Base-by-base conservation (phyloP, 2,797 vertebrate genomes). In the Prionace glauca region DNA sequence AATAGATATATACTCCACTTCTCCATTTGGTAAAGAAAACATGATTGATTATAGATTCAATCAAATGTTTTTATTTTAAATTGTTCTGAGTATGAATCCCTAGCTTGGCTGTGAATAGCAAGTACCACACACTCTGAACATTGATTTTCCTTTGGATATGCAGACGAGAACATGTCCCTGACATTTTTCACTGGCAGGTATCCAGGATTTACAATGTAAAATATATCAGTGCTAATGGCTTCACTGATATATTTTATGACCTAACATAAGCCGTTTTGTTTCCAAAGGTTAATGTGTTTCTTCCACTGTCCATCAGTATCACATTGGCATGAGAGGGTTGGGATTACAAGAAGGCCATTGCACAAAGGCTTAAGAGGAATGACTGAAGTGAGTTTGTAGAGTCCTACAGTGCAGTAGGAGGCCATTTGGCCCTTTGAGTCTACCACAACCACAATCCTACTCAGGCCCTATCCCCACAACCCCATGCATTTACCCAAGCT, bases 131-230 rank as follows among this genome's bases (percentile, higher is more conserved):
- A 0, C 56, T 95, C 45, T 72, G 45, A 1, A 41, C 69, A 29
- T 26, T 32, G 24, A 60, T 50, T 77, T 32, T 29, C 71, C 71
- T 95, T 20, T n/a, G 32, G 71, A 74, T 7, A 45, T 72, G 69
- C 65, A 94, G 45, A 41, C n/a, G 41, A 50, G 24, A 32, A 1
- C 93, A 16, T 74, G 41, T 32, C 71, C 41, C 41, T 56, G 45
- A 56, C 71, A 72, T 74, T 95, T 95, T 32, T 95, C 71, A 50
- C 32, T 95, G 93, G 93, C 45, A 77, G 93, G 32, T 9, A 60
- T 95, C 71, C 93, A 77, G 16, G 16, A 56, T 60, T 77, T 74
- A 72, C 93, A 77, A 95, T 94, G 29, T 77, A 32, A 95, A 95
- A 72, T 77, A 77, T 56, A 72, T 74, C 56, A 12, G 77, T n/a